phyloP scores from a whole-genome alignment of 2,113 vertebrate species.

The Sinocyclocheilus grahami region DNA sequence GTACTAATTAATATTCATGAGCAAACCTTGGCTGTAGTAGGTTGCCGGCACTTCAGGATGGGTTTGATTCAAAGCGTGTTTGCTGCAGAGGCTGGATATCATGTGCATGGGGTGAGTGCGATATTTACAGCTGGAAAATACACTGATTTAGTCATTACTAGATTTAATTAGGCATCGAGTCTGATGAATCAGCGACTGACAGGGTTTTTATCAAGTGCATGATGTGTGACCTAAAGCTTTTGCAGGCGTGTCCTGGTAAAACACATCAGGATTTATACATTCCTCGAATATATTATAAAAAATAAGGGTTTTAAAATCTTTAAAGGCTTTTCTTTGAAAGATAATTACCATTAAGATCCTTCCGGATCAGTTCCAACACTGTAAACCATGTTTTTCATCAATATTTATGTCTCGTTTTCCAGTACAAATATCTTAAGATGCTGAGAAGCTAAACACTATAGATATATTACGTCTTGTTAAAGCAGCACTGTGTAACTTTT shows the following conservation, averaged over 20 bases:
- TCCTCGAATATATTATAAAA: background rate
- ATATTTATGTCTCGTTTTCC: background rate
- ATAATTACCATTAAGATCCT: background rate
- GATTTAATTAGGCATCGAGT: background rate
- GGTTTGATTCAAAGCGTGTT: constrained; percentile 68
- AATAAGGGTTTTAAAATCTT: background rate
- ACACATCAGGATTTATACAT: background rate
- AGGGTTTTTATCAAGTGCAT: background rate
- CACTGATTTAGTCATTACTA: background rate
- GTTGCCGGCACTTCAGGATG: constrained; percentile 48
- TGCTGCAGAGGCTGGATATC: constrained; percentile 68
- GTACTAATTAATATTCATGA: constrained; percentile 21
- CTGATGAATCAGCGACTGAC: background rate
- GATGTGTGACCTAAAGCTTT: background rate
- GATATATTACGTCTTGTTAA: background rate
- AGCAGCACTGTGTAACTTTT: no score
- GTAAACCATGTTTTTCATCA: background rate
- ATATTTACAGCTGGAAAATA: background rate
- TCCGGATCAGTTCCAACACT: background rate
- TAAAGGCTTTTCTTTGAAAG: background rate
- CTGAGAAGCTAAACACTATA: background rate
- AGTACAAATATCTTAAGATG: background rate
- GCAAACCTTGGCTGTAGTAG: background rate
- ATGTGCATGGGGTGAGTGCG: constrained; percentile 71
- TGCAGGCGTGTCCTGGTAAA: background rate